phyloP scores from a whole-genome alignment of 1,140 invertebrate genomes.

The Philotrypesis tridentata region DNA sequence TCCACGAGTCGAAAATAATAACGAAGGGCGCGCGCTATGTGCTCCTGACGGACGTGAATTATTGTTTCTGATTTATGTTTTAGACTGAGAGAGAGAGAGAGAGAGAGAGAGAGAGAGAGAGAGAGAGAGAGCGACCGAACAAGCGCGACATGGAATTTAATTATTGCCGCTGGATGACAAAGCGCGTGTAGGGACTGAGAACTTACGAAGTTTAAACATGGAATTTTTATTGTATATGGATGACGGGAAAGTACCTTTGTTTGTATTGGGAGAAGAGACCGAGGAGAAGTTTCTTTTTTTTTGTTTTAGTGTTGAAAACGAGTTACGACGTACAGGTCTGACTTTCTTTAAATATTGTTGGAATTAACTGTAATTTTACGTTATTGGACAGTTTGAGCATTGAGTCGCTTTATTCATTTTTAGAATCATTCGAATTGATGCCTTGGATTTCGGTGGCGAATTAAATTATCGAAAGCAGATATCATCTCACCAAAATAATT shows the following conservation, averaged over 20 bases:
- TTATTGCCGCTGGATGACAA: conserved; percentile 32
- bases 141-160: conserved; percentile 36
- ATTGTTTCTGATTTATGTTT: conserved; percentile 45
- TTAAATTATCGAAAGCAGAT: no score
- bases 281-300: no score
- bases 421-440: no score
- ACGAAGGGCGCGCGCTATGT: background rate
- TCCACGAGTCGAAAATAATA: conserved; percentile 41
- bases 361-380: no score
- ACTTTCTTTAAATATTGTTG: no score
- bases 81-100: background rate
- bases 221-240: background rate
- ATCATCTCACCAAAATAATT: no score
- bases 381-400: no score
- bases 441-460: no score
- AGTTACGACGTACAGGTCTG: no score
- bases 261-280: background rate
- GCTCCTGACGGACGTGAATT: conserved; percentile 42
- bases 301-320: background rate
- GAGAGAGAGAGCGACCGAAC: background rate
- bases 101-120: no score
- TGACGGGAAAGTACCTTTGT: no score
- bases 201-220: conserved; percentile 1
- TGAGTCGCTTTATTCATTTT: no score
- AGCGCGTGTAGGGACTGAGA: background rate